Percentiles rank a stretch among this genome's conserved stretches.
Conservation (phyloP, 2,113 vertebrate genomes). For the Propithecus coquereli region DNA sequence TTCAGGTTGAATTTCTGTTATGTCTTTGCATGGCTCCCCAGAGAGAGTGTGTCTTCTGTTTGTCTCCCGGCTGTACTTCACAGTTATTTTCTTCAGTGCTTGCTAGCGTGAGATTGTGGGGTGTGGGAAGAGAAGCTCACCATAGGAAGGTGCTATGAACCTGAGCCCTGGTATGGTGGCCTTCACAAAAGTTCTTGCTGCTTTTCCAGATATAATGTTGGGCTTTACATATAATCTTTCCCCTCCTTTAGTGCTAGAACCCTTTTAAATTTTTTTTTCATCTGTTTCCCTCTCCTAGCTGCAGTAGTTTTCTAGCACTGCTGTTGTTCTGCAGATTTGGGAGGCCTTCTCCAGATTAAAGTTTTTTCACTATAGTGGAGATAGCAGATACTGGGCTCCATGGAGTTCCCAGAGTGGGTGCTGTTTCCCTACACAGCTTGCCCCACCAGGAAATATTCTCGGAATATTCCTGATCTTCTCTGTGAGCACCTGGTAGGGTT, state of each 20-base stretch:
- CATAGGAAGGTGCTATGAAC: too few species aligned
- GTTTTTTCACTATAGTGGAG: too few species aligned
- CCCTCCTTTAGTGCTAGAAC: too few species aligned
- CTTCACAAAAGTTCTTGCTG: background rate
- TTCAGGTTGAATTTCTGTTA: background rate
- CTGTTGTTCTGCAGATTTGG: background rate
- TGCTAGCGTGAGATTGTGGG: background rate
- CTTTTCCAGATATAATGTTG: background rate
- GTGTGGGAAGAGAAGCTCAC: background rate
- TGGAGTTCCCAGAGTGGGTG: background rate
- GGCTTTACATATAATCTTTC: too few species aligned
- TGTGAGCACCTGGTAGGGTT: background rate
- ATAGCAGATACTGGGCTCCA: too few species aligned
- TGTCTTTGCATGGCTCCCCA: background rate
- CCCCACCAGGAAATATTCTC: background rate
- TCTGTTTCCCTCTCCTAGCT: background rate
- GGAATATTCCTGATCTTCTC: background rate
- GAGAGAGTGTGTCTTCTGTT: background rate
- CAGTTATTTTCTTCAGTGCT: background rate
- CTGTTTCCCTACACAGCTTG: background rate
- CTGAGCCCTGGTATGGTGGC: background rate
- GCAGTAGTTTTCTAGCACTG: background rate
- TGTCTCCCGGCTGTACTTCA: background rate
- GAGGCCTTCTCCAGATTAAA: background rate
- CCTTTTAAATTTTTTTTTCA: background rate